Evolutionary conservation across 2,888 invertebrate genomes (phyloP), one percentile per base, ranked within the genome.

Genomic region (Synanthedon formicaeformis): DNA sequence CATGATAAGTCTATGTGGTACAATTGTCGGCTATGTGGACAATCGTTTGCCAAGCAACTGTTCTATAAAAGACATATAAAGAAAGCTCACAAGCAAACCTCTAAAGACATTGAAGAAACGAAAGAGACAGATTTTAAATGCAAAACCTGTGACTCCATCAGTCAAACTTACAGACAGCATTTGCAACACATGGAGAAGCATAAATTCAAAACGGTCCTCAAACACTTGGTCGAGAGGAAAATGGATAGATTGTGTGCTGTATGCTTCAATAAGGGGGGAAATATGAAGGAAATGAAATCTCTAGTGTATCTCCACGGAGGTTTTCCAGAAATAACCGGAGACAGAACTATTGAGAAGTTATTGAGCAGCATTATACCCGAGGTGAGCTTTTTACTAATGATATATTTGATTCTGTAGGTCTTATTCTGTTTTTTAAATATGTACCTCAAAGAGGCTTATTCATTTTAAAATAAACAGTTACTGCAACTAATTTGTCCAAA

Each of bases 1-100:
- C 86, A 87, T 58, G 83, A 85, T 0, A 77, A 69, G 57, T 62
- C 69, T 0, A 85, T 86, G 86, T 86, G 84, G 82, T 85, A 67
- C 40, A 66, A 72, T 57, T 87, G 86, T 52, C 64, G 78, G 6
- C 53, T 75, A 4, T 87, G 86, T 18, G 86, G 84, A 0, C 71
- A 73, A 55, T 78, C 84, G 0, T 86, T 85, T 60, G 65, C 75
- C 0, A 86, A 80, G 59, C 59, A 62, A 1, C 59, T 65, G 18
- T 71, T 68, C 5, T 60, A 80, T 1, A 79, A 72, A 53, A 71
- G 63, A 49, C 86, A 87, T 60, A 58, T 73, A 3, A 60, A 57
- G n/a, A 54, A 51, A 53, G 52, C 18, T 5, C 54, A 52, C n/a
- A 14, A 8, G n/a, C 14, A 16, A 0, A 53, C 54, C 4, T 56